Percentiles rank a stretch among this genome's conserved stretches.
These are phyloP conservation scores for Capromys pilorides DNA, from an alignment of 2,797 vertebrate genomes.

Conservation along the genomic window DNA sequence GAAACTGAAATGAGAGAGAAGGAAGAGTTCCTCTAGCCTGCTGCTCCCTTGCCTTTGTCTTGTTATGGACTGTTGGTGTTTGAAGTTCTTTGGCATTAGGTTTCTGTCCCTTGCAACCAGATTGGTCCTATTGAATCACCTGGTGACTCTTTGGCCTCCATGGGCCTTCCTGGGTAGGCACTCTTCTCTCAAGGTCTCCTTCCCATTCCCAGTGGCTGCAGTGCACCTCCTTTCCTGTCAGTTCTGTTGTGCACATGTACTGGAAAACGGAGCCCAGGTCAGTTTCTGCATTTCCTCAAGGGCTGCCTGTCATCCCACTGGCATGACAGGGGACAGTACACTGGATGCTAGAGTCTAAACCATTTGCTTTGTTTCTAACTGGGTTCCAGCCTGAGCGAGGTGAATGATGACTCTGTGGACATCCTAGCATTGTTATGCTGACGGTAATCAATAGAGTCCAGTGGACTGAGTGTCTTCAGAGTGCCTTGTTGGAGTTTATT, in stretches of 20 bases:
- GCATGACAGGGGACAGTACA: neutral
- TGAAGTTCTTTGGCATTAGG: neutral
- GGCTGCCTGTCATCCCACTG: neutral
- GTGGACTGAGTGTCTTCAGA: neutral
- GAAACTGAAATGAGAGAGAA: neutral
- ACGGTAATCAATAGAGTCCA: neutral
- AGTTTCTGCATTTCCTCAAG: neutral
- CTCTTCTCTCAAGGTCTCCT: neutral
- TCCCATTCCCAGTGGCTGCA: neutral
- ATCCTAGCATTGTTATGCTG: neutral
- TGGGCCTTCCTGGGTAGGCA: neutral
- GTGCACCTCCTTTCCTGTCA: neutral
- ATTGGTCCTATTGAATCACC: neutral
- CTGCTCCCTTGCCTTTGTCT: neutral
- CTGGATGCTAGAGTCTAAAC: neutral
- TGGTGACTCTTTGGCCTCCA: neutral
- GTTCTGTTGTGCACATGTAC: rapidly evolving
- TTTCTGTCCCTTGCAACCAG: neutral
- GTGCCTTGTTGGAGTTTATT: neutral
- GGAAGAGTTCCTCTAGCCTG: neutral
- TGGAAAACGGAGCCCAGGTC: neutral
- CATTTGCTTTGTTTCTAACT: neutral
- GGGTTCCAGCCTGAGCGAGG: neutral
- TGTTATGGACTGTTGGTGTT: neutral
- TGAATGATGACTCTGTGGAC: neutral